Conservation (phyloP, 30 jellyfish, hydroid and myxozoan genomes). For the Chrysaora quinquecirrha region DNA sequence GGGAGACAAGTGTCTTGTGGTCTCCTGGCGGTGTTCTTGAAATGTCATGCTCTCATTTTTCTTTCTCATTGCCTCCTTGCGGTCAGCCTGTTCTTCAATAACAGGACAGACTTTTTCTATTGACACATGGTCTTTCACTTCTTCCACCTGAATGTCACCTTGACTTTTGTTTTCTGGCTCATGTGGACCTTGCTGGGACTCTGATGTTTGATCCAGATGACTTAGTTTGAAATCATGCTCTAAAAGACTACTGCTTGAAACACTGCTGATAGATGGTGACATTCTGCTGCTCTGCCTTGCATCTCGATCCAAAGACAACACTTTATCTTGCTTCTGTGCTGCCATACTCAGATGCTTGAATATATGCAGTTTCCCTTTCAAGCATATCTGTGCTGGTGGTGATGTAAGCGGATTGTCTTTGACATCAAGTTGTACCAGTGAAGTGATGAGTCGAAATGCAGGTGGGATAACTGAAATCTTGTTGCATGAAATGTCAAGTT, state of each 20-base stretch:
- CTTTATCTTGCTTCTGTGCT: slow-evolving; percentile 99
- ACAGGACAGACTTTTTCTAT: too few relatives aligned
- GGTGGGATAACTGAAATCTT: slow-evolving; percentile 91
- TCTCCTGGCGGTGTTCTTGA: too few relatives aligned
- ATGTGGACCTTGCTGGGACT: slow-evolving; percentile 23
- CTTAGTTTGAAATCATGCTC: slow-evolving; percentile 54
- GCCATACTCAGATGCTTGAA: slow-evolving; percentile 89
- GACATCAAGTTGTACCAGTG: slow-evolving; percentile 74
- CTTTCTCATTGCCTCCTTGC: too few relatives aligned
- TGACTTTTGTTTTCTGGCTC: too few relatives aligned
- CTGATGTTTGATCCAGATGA: slow-evolving; percentile 60
- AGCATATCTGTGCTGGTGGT: slow-evolving; percentile 99
- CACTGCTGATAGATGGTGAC: slow-evolving; percentile 87
- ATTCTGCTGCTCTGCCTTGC: slow-evolving; percentile 46
- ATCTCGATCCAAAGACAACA: slow-evolving; percentile 89
- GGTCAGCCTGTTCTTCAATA: too few relatives aligned
- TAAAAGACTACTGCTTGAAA: slow-evolving; percentile 75
- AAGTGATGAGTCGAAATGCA: slow-evolving; percentile 92
- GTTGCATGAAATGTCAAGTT: slow-evolving; percentile 86
- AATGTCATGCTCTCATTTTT: too few relatives aligned
- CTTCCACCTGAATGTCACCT: too few relatives aligned
- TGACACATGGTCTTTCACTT: too few relatives aligned
- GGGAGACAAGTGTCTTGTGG: too few relatives aligned
- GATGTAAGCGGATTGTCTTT: slow-evolving; percentile 92
- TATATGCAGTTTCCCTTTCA: slow-evolving; percentile 89